Evolutionary conservation across 2,113 vertebrate species (phyloP).

Genomic region (Salvelinus namaycush): DNA sequence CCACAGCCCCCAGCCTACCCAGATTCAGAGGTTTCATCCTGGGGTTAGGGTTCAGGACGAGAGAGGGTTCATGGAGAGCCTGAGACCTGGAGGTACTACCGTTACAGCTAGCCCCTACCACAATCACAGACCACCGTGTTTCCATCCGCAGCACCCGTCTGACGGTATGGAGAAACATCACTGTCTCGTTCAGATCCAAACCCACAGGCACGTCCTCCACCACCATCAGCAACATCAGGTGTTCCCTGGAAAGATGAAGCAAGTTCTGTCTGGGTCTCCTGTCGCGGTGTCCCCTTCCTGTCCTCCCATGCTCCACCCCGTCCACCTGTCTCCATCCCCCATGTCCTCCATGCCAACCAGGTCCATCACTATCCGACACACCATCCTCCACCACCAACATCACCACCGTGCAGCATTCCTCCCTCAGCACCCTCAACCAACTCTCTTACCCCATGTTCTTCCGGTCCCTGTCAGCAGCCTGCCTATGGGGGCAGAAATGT

Average conservation of each 20-base stretch:
- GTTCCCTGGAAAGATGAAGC: slow-evolving; percentile 76
- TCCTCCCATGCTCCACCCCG: slow-evolving; percentile 66
- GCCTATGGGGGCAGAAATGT: slow-evolving; percentile 74
- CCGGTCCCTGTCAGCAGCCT: slow-evolving; percentile 74
- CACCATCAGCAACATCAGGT: slow-evolving; percentile 71
- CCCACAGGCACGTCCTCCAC: slow-evolving; percentile 74
- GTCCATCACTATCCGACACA: slow-evolving; percentile 79
- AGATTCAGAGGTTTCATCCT: slow-evolving; percentile 23
- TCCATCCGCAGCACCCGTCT: slow-evolving; percentile 64
- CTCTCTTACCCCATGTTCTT: slow-evolving; percentile 76
- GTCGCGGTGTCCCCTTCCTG: slow-evolving; percentile 50
- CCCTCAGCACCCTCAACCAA: slow-evolving; percentile 64
- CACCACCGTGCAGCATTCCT: slow-evolving; percentile 23
- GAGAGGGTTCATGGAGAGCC: slow-evolving; percentile 62
- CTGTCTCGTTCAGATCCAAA: slow-evolving; percentile 71
- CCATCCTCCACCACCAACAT: slow-evolving; percentile 78
- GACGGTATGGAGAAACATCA: slow-evolving; percentile 71
- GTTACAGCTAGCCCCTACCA: slow-evolving; percentile 20
- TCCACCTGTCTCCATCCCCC: slow-evolving; percentile 71
- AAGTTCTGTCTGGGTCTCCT: slow-evolving; percentile 60
- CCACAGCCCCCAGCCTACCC: slow-evolving; percentile 32
- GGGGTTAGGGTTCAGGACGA: slow-evolving; percentile 70
- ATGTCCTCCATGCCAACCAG: slow-evolving; percentile 72
- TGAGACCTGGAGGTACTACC: slow-evolving; percentile 63
- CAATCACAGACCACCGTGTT: not conserved